Percentiles rank a stretch among this genome's conserved stretches.
phyloP scores from a whole-genome alignment of 2,888 invertebrate genomes.

The Lepidocyrtoides sp. region DNA sequence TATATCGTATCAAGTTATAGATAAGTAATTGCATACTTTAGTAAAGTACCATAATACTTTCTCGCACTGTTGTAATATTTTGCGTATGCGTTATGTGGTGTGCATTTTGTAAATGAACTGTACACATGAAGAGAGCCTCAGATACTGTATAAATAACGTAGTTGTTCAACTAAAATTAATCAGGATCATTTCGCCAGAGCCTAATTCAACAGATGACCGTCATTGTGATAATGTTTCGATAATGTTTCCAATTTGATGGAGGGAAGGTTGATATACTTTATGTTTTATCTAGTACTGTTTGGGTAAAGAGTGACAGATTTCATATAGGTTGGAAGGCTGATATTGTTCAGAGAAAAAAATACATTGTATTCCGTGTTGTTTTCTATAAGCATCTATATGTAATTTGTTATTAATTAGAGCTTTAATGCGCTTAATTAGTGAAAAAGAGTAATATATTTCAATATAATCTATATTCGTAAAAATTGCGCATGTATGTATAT shows the following conservation, averaged over 20 bases:
- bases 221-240: slow-evolving; percentile 71
- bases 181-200: slow-evolving; percentile 49
- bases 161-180: slow-evolving; percentile 18
- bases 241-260: slow-evolving; percentile 58
- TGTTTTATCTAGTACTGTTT: not conserved
- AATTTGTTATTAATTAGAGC: slow-evolving; percentile 55
- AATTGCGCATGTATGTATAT: slow-evolving; percentile 28
- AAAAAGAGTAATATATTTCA: slow-evolving; percentile 66
- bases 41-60: slow-evolving; percentile 14
- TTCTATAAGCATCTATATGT: slow-evolving; percentile 53
- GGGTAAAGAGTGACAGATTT: slow-evolving; percentile 39
- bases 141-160: not conserved
- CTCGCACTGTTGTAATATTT: not conserved
- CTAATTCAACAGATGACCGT: slow-evolving; percentile 64
- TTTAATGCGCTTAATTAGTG: slow-evolving; percentile 65
- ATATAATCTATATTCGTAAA: slow-evolving; percentile 41
- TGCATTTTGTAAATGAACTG: slow-evolving; percentile 11
- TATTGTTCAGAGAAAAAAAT: slow-evolving; percentile 57
- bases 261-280: not conserved
- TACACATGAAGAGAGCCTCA: slow-evolving; percentile 34
- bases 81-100: slow-evolving; percentile 15
- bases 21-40: not conserved
- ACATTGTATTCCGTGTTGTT: slow-evolving; percentile 67
- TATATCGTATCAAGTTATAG: not conserved
- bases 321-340: slow-evolving; percentile 76